A percentile compares a stretch with the other conserved stretches of the same genome.
phyloP scores from a whole-genome alignment of 2,113 vertebrate genomes.

The Myotis yumanensis region DNA sequence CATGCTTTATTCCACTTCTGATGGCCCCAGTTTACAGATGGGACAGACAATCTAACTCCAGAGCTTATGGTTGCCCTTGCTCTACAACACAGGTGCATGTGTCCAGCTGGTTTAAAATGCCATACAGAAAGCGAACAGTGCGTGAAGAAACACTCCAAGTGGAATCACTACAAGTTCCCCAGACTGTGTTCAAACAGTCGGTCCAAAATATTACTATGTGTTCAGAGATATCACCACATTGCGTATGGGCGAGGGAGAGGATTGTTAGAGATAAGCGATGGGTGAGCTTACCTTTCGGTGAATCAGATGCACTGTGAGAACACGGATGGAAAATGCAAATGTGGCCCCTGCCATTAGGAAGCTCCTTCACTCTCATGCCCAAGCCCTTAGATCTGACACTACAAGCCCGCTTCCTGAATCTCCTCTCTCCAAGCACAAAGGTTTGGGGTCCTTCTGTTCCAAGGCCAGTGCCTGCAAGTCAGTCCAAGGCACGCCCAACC shows the following conservation, averaged over 20 bases:
- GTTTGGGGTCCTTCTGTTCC: background rate
- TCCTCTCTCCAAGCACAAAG: background rate
- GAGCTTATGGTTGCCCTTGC: background rate
- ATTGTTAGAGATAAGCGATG: background rate
- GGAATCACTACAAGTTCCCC: background rate
- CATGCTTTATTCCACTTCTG: background rate
- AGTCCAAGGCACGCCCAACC: background rate
- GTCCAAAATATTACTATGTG: background rate
- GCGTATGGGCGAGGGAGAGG: too few relatives aligned
- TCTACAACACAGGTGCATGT: background rate
- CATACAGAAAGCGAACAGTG: background rate
- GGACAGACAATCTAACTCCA: background rate
- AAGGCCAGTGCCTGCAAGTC: background rate
- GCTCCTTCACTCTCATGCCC: accelerated
- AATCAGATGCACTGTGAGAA: background rate
- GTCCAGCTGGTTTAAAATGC: background rate
- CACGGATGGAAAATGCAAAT: background rate
- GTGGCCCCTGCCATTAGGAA: background rate
- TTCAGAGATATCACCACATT: background rate
- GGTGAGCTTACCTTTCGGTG: background rate
- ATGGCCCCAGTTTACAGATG: background rate
- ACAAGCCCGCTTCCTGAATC: background rate
- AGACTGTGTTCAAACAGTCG: background rate
- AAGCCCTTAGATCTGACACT: background rate
- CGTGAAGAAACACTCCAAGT: background rate